Percentiles rank a stretch among this genome's conserved stretches.
Evolutionary conservation across 2,888 invertebrate species (phyloP).

Genomic region (Maniola hyperantus): DNA sequence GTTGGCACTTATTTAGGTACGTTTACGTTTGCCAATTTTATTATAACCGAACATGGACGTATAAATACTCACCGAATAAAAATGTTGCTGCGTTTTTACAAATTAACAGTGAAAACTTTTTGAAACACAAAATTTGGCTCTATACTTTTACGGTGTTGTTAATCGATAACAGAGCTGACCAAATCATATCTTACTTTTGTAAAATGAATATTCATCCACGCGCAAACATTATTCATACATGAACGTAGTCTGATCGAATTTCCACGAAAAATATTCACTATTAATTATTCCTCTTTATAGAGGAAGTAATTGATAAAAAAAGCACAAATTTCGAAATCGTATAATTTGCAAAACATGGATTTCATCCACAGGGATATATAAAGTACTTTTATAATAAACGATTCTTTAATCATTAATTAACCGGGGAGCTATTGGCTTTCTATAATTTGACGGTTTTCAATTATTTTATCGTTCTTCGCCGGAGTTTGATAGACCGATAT

Average conservation of each 20-base stretch:
- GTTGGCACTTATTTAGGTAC: no score
- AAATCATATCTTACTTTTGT: conserved; percentile 35
- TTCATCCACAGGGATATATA: conserved; percentile 43
- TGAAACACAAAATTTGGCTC: not conserved
- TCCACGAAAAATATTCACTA: conserved; percentile 32
- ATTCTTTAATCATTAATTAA: conserved; percentile 62
- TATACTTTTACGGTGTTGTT: not conserved
- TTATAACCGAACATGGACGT: no score
- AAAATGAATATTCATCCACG: conserved; percentile 39
- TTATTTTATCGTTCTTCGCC: conserved; percentile 69
- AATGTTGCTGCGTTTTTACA: not conserved
- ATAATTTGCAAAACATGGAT: conserved; percentile 21
- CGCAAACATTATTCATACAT: conserved; percentile 37
- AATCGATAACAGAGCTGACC: conserved; percentile 31
- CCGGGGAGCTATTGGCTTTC: conserved; percentile 65
- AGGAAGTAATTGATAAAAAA: conserved; percentile 32
- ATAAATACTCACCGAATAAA: not conserved
- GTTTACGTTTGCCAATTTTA: not conserved
- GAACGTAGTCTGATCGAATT: conserved; percentile 38
- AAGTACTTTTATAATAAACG: conserved; percentile 54
- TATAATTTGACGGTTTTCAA: conserved; percentile 73
- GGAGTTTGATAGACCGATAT: conserved; percentile 63
- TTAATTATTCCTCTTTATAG: conserved; percentile 29
- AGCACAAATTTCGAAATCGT: conserved; percentile 20
- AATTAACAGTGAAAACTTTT: not conserved